Evolutionary conservation across 2,888 invertebrate species (phyloP), one percentile per base, ranked within the genome.

Genomic region (Volucella inanis): DNA sequence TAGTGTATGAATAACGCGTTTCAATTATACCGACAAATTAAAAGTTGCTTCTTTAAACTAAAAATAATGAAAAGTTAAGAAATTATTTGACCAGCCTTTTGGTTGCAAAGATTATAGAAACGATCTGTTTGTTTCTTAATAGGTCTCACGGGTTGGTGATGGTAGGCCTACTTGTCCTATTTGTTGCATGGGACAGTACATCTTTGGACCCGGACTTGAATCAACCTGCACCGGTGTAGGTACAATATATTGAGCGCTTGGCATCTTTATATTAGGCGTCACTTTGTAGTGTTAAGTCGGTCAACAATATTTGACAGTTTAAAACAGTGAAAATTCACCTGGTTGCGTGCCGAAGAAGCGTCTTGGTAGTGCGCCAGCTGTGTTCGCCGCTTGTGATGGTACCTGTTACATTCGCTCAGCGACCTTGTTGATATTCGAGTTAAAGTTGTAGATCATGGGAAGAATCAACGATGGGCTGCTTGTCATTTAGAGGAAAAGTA

Each of bases 241-340:
- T 1, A 93, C 93, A 55, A 94, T 93, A 88, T 93, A 88, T 78
- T 87, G 78, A 43, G 76, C 43, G 41, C 74, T 79, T 4, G 87
- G 76, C 84, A 89, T 89, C 77, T 89, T 89, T 2, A 80, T 90
- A 91, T 90, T 93, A 89, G 90, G 93, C 94, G 90, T 97, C 97
- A 41, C 95, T 95, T 61, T 97, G 97, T 85, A 97, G 92, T 54
- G 95, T 94, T 89, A 98, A 94, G 93, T 97, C 98, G 49, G 95
- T 94, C 70, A 98, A 93, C 76, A 93, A 92, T 98, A 98, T 87
- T 97, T 94, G 59, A 98, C 95, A 18, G 98, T 97, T 41, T 98
- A 97, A 92, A 96, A 98, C 71, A 98, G 94, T 14, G 97, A 97
- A 91, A 98, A 98, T 90, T 98, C 98, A 93, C 93, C 96, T 95